These are phyloP conservation scores for Amiota minor DNA, from an alignment of 2,888 invertebrate genomes.

Conservation along the genomic window DNA sequence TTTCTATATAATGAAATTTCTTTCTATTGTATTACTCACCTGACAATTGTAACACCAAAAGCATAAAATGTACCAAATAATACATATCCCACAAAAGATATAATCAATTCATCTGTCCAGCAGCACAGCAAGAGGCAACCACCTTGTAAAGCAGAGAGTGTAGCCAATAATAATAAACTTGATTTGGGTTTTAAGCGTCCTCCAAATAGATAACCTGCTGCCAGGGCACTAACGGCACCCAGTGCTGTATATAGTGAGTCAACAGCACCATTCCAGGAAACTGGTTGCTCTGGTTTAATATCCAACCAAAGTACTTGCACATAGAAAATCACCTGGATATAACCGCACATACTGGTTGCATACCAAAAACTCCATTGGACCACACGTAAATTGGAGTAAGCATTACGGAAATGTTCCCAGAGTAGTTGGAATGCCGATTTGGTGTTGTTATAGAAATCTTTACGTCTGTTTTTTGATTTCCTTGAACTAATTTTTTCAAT, in stretches of 20 bases:
- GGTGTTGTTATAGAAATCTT: not conserved
- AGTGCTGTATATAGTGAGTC: slow-evolving; percentile 84
- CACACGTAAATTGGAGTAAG: slow-evolving; percentile 78
- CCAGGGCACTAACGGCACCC: slow-evolving; percentile 78
- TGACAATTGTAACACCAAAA: slow-evolving; percentile 74
- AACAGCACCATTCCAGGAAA: slow-evolving; percentile 83
- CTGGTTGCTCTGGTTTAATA: slow-evolving; percentile 72
- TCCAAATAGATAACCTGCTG: slow-evolving; percentile 74
- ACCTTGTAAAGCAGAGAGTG: slow-evolving; percentile 76
- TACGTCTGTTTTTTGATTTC: slow-evolving; percentile 10
- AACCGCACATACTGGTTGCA: slow-evolving; percentile 82
- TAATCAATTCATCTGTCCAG: slow-evolving; percentile 77
- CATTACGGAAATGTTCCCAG: slow-evolving; percentile 77
- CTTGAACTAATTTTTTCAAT: not conserved
- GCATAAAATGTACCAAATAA: slow-evolving; percentile 85
- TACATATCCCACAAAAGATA: slow-evolving; percentile 85
- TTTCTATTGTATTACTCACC: slow-evolving; percentile 48
- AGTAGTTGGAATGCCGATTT: slow-evolving; percentile 70
- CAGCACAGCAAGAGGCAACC: slow-evolving; percentile 77
- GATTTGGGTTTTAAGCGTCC: slow-evolving; percentile 66
- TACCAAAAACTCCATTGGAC: slow-evolving; percentile 87
- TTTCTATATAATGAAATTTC: too few relatives aligned
- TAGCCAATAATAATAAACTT: slow-evolving; percentile 74
- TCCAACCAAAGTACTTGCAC: slow-evolving; percentile 83
- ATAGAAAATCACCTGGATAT: slow-evolving; percentile 81